phyloP scores from a whole-genome alignment of 2,888 invertebrate species.

The Cryptosula pallasiana region DNA sequence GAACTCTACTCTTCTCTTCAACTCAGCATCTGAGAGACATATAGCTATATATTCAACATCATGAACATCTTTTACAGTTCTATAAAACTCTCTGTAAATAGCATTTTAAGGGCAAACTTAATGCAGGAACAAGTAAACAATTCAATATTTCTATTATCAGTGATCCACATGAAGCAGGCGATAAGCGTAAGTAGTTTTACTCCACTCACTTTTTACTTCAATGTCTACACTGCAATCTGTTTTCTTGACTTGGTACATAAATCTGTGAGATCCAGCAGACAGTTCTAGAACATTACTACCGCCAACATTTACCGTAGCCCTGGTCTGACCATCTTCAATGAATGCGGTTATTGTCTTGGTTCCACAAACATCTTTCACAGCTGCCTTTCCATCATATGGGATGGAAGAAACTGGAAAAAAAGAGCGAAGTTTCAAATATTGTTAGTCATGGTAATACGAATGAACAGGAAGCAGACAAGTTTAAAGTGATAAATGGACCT shows the following conservation, averaged over 20 bases:
- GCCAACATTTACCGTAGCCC: background rate
- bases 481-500: background rate
- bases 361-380: background rate
- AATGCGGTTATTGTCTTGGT: background rate
- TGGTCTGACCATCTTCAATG: background rate
- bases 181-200: too few species aligned
- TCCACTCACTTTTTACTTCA: constrained; percentile 1
- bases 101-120: too few species aligned
- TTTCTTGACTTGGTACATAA: background rate
- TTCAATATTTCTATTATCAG: too few species aligned
- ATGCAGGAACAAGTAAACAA: too few species aligned
- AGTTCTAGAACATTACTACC: background rate
- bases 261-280: background rate
- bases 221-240: background rate
- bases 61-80: background rate
- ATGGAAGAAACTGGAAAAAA: too few species aligned
- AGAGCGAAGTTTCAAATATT: too few species aligned
- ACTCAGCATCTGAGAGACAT: background rate
- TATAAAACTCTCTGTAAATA: too few species aligned
- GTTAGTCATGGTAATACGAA: too few species aligned
- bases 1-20: constrained; percentile 17
- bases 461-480: background rate
- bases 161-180: too few species aligned
- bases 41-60: background rate
- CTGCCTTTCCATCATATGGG: too few species aligned